Evolutionary conservation across 2,797 vertebrate genomes (phyloP).

Genomic region (Alauda arvensis): DNA sequence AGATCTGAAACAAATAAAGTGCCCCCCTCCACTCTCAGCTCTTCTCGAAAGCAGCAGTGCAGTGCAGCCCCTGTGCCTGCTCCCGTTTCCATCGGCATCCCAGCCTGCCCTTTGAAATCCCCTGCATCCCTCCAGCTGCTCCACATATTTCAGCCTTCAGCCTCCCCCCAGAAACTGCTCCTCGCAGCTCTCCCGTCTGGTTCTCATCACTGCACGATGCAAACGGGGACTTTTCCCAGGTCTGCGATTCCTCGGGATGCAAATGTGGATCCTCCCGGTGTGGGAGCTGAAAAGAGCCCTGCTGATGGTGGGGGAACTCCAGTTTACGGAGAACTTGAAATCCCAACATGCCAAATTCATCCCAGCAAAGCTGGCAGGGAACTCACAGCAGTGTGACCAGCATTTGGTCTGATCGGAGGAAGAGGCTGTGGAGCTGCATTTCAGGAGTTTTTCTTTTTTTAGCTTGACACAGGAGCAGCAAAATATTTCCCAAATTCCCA

Average conservation of each 20-base stretch:
- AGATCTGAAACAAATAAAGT: background rate
- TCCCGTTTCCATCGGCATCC: background rate
- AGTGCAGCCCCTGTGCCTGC: background rate
- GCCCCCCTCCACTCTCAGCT: accelerated
- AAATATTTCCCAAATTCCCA: background rate
- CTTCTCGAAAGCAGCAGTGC: background rate
- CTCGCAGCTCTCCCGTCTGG: background rate
- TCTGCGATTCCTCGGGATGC: background rate
- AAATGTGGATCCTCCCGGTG: background rate
- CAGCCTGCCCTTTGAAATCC: slow-evolving; percentile 12
- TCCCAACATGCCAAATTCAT: background rate
- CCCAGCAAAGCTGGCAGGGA: background rate
- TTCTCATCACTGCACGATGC: background rate
- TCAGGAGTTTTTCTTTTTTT: background rate
- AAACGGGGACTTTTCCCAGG: background rate
- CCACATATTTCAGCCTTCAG: background rate
- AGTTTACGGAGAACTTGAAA: background rate
- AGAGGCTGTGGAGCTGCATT: background rate
- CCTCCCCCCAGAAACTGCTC: background rate
- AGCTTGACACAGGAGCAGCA: background rate
- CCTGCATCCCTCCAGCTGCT: slow-evolving; percentile 37
- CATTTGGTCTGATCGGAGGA: accelerated
- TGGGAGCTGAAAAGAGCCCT: accelerated
- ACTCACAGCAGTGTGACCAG: background rate
- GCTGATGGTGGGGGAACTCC: background rate